Evolutionary conservation across 2,888 invertebrate species (phyloP), one percentile per base, ranked within the genome.

Genomic region (Cylloceria caligata): DNA sequence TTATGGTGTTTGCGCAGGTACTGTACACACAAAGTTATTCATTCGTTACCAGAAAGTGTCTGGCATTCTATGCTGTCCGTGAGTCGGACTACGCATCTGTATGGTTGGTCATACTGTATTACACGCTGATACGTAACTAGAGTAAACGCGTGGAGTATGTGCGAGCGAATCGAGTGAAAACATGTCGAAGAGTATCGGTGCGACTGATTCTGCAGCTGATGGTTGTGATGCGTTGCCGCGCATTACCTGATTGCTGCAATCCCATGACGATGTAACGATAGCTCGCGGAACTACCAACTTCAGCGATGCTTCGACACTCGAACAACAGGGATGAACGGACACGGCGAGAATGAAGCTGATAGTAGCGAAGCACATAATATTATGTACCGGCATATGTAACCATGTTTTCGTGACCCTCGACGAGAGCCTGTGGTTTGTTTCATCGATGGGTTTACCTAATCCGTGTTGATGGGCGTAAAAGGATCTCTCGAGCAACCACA

Each of bases 381-480:
- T 73, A 68, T 57, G 57, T 45, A 65, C 45, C n/a, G 16, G 45
- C 52, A 55, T 42, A 24, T 45, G 39, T 34, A 69, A 27, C 64
- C 68, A 64, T 69, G 80, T 75, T 74, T 69, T 21, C 45, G 75
- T 73, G 64, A 62, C 30, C 64, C 55, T 64, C 27, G 55, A 74
- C 76, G 72, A 77, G 65, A 36, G 72, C n/a, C 36, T 42, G 71
- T 27, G 76, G 72, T 76, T 72, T 81, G 72, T 72, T 65, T 72
- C 65, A 62, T 49, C 76, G 65, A 71, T 76, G 60, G 72, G 72
- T 72, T 77, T 76, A 73, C 76, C 81, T 76, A 76, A 81, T 81
- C 81, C 76, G 72, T 72, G 67, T 73, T 73, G 81, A 81, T 67
- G 80, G 76, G 49, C 67, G 72, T 60, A 76, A 76, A 73, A 76